Evolutionary conservation across 1,140 invertebrate species (phyloP).

Genomic region (Periplaneta americana): DNA sequence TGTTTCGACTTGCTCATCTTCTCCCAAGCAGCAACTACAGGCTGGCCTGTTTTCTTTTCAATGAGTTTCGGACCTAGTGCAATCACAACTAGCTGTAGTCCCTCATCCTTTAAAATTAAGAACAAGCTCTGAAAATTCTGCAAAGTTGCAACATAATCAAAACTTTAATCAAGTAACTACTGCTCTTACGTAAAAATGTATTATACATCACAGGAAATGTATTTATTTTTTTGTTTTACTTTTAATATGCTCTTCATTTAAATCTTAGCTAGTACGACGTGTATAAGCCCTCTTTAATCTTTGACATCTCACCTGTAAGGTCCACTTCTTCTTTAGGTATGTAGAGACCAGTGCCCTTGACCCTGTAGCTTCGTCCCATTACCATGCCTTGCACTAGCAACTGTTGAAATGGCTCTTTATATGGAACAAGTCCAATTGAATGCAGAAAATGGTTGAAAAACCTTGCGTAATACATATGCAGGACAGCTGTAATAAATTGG

Average conservation of each 20-base stretch:
- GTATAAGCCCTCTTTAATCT: too few relatives aligned
- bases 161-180: too few relatives aligned
- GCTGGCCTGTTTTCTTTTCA: conserved; percentile 56
- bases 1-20: conserved; percentile 99
- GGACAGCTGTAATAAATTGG: conserved; percentile 58
- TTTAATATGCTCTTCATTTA: too few relatives aligned
- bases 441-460: conserved; percentile 93
- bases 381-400: conserved; percentile 94
- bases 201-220: too few relatives aligned
- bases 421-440: conserved; percentile 61
- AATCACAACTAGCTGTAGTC: neutral
- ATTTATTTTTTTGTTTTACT: too few relatives aligned
- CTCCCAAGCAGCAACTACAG: conserved; percentile 77
- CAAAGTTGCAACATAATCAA: too few relatives aligned
- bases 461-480: conserved; percentile 96
- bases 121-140: neutral
- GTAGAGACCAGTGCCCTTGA: conserved; percentile 75
- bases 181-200: too few relatives aligned
- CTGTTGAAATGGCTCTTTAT: conserved; percentile 84
- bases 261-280: too few relatives aligned
- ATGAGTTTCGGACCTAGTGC: conserved; percentile 43
- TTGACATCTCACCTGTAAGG: conserved; percentile 39
- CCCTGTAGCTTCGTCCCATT: conserved; percentile 77
- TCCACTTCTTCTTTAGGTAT: conserved; percentile 66
- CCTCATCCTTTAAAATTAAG: neutral